phyloP scores from a whole-genome alignment of 2,888 invertebrate species.

The Synanthedon tipuliformis region DNA sequence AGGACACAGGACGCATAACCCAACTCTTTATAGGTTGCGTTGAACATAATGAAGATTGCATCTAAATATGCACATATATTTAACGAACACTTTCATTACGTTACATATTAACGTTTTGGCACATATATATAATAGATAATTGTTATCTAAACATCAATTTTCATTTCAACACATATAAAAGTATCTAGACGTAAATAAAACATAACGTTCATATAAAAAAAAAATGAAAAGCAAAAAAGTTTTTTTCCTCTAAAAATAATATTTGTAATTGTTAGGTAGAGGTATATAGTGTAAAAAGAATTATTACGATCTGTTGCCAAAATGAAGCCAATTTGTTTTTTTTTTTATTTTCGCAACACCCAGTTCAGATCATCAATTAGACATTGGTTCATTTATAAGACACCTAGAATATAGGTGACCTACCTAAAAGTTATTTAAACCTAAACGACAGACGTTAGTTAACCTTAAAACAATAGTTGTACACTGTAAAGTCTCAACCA shows the following conservation, averaged over 20 bases:
- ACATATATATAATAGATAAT: conserved; percentile 44
- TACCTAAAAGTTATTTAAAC: not conserved
- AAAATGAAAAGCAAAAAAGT: conserved; percentile 44
- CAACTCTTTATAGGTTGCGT: conserved; percentile 37
- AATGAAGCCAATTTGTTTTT: conserved; percentile 56
- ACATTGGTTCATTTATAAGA: conserved; percentile 22
- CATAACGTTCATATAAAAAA: conserved; percentile 49
- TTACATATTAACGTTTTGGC: conserved; percentile 69
- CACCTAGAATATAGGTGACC: not conserved
- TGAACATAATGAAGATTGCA: conserved; percentile 47
- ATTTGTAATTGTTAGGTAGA: conserved; percentile 20
- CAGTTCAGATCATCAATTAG: conserved; percentile 60
- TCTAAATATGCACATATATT: conserved; percentile 52
- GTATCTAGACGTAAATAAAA: conserved; percentile 46
- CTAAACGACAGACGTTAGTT: not conserved
- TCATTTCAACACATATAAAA: conserved; percentile 37
- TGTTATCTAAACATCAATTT: conserved; percentile 48
- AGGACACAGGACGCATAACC: conserved; percentile 44
- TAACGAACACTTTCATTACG: conserved; percentile 63
- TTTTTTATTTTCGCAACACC: conserved; percentile 44
- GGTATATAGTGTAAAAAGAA: conserved; percentile 24
- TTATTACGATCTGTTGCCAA: conserved; percentile 69
- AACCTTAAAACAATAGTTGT: not conserved
- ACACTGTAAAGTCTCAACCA: conserved; percentile 23
- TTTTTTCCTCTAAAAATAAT: conserved; percentile 34